A percentile compares a stretch with the other conserved stretches of the same genome.
phyloP scores from a whole-genome alignment of 2,888 invertebrate species.

The Agrochola litura region DNA sequence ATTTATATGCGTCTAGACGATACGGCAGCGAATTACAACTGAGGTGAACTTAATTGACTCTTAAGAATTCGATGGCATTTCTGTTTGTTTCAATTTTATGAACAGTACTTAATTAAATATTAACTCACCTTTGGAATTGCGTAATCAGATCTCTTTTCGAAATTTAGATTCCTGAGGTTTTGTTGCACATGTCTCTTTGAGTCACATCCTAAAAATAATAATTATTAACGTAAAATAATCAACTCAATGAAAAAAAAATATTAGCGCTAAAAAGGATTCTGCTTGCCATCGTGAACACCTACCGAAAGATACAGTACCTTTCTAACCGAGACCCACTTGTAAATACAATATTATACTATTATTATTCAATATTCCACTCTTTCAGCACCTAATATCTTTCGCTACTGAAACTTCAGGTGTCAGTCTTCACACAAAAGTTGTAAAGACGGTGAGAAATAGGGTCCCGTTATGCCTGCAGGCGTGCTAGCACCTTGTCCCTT shows the following conservation, averaged over 20 bases:
- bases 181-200: no score
- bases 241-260: no score
- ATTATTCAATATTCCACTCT: neutral
- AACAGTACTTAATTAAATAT: neutral
- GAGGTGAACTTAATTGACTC: constrained; percentile 66
- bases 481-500: constrained; percentile 23
- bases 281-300: no score
- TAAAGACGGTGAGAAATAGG: constrained; percentile 34
- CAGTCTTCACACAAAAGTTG: constrained; percentile 54
- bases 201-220: no score
- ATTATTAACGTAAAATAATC: no score
- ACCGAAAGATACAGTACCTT: no score
- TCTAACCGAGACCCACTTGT: no score
- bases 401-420: constrained; percentile 18
- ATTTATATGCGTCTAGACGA: constrained; percentile 86
- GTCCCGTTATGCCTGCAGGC: constrained; percentile 50
- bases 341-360: no score
- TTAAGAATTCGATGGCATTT: constrained; percentile 39
- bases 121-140: neutral
- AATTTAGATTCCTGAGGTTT: no score
- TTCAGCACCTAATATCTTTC: neutral
- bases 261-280: no score
- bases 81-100: constrained; percentile 17
- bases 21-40: constrained; percentile 72
- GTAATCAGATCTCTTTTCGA: no score